A percentile compares a stretch with the other conserved stretches of the same genome.
These are phyloP conservation scores for Strigamia transsilvanica DNA, from an alignment of 2,888 invertebrate species.

Conservation along the genomic window DNA sequence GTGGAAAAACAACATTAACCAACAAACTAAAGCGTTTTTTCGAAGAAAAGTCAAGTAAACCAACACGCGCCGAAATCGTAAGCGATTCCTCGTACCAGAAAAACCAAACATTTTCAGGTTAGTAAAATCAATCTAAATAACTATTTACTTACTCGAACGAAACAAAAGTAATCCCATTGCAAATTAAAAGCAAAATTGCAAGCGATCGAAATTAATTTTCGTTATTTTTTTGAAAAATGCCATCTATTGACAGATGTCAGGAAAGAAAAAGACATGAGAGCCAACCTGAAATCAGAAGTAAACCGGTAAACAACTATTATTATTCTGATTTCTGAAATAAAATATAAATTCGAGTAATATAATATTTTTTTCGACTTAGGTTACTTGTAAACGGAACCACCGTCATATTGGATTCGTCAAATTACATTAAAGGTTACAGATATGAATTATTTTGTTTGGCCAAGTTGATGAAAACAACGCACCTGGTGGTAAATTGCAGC, in stretches of 20 bases:
- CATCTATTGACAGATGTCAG: constrained; percentile 72
- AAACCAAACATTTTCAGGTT: constrained; percentile 37
- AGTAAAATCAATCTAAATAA: background rate
- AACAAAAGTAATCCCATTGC: too few relatives aligned
- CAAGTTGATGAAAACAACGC: constrained; percentile 87
- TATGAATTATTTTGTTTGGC: constrained; percentile 94
- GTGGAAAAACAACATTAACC: constrained; percentile 23
- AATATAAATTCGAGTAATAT: constrained; percentile 1
- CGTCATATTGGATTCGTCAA: constrained; percentile 89
- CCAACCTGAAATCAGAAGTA: constrained; percentile 83
- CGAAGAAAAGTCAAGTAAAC: background rate
- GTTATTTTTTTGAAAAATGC: background rate
- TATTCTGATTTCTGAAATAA: background rate
- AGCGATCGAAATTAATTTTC: too few relatives aligned
- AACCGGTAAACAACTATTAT: constrained; percentile 68
- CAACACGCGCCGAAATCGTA: background rate
- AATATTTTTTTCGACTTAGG: constrained; percentile 58
- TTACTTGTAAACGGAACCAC: constrained; percentile 78
- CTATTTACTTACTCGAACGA: too few relatives aligned
- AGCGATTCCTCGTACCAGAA: constrained; percentile 8
- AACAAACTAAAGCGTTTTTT: constrained; percentile 21
- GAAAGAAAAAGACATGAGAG: constrained; percentile 85
- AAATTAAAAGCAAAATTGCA: too few relatives aligned
- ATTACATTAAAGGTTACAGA: constrained; percentile 96
- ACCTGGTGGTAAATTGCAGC: constrained; percentile 73